Evolutionary conservation across 2,113 vertebrate genomes (phyloP), one percentile per base, ranked within the genome.

Genomic region (Megaceryle torquata): DNA sequence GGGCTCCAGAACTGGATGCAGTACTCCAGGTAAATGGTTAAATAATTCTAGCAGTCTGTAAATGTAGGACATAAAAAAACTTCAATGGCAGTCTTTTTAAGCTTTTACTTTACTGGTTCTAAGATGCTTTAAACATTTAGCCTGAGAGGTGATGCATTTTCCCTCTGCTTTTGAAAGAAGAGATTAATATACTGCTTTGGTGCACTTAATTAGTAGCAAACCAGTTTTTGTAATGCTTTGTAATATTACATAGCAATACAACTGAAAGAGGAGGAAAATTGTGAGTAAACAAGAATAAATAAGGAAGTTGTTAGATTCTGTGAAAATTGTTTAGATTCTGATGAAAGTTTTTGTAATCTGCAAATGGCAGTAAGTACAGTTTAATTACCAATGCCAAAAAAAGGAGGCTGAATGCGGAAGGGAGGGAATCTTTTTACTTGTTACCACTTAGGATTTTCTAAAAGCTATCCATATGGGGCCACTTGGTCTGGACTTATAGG

Each of bases 401-500:
- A 79, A 86, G 80, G 35, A 91, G 65, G 28, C 60, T 70, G 39
- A 88, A 61, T n/a, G 43, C 72, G 43, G 76, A 92, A 95, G 60
- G 39, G 67, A 92, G 71, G 54, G 70, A 77, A 41, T 93, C 95
- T 96, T 88, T 92, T 83, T 68, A 56, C 69, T 95, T 94, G 88
- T 97, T 97, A 91, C 90, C 69, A 35, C 91, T 97, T 95, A 92
- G 1, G 51, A 43, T 95, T 97, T 97, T 96, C 78, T 95, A 79
- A 96, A 97, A 97, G 67, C 43, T 96, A 46, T 97, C 89, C 97
- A 97, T 93, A 94, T 97, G 96, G 80, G 95, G 95, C 90, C 65
- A 88, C 95, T 97, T 95, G 96, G 64, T 97, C 95, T 97, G 94
- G 93, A 90, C 95, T 98, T 93, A 75, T 41, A 97, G 91, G 92